These are phyloP conservation scores for Lagopus muta DNA, from an alignment of 2,113 vertebrate genomes.

Conservation along the genomic window DNA sequence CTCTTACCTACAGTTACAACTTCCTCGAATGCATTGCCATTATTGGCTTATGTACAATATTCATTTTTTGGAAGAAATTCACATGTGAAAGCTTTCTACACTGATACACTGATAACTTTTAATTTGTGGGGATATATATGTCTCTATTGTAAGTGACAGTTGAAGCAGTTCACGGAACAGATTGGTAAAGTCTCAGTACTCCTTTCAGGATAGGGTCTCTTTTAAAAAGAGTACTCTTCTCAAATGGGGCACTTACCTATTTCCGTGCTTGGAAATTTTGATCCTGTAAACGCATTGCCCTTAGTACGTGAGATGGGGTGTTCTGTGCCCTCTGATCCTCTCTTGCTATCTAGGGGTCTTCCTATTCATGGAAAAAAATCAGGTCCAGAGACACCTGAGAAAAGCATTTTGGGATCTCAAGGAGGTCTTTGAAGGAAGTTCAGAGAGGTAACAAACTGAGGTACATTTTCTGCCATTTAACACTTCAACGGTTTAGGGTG, in stretches of 20 bases:
- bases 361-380: neutral
- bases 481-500: neutral
- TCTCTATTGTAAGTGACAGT: neutral
- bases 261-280: neutral
- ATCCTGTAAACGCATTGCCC: neutral
- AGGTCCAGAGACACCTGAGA: neutral
- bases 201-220: neutral
- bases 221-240: neutral
- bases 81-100: neutral
- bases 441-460: neutral
- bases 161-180: neutral
- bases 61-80: neutral
- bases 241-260: neutral
- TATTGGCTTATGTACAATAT: neutral
- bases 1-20: neutral
- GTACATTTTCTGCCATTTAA: neutral
- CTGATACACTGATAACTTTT: neutral
- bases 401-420: neutral
- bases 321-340: neutral
- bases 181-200: neutral
- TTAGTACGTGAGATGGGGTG: neutral
- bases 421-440: neutral
- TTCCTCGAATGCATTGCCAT: neutral
- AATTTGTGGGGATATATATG: neutral
- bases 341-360: neutral